A percentile compares a stretch with the other conserved stretches of the same genome.
These are phyloP conservation scores for Zygogramma bicolorata DNA, from an alignment of 2,888 invertebrate species.

Conservation along the genomic window DNA sequence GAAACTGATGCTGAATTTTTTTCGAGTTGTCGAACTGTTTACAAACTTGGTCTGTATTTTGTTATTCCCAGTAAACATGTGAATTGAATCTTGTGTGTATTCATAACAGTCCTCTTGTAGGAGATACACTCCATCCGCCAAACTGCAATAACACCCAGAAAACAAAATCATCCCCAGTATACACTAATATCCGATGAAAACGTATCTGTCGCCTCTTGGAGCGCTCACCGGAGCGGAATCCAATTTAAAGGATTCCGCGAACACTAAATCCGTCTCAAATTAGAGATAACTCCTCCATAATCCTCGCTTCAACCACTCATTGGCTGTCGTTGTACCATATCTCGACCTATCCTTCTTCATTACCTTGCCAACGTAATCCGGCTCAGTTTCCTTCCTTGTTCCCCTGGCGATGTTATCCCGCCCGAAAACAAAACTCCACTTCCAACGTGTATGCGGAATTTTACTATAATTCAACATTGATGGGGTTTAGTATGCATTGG, in stretches of 20 bases:
- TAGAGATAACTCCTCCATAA: slow-evolving; percentile 70
- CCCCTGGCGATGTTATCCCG: slow-evolving; percentile 49
- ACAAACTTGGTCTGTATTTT: too few species aligned
- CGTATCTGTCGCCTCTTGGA: slow-evolving; percentile 55
- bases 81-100: too few species aligned
- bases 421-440: slow-evolving; percentile 44
- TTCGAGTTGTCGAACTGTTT: too few species aligned
- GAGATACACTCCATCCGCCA: too few species aligned
- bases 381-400: slow-evolving; percentile 38
- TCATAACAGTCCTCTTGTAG: too few species aligned
- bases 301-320: slow-evolving; percentile 64
- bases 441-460: slow-evolving; percentile 32
- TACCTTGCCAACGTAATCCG: slow-evolving; percentile 52
- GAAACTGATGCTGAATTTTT: too few species aligned
- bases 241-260: slow-evolving; percentile 71
- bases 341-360: slow-evolving; percentile 62
- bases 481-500: slow-evolving; percentile 28
- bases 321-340: slow-evolving; percentile 63
- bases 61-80: too few species aligned
- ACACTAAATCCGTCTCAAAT: slow-evolving; percentile 71
- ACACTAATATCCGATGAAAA: slow-evolving; percentile 50
- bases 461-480: slow-evolving; percentile 28
- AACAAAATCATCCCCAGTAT: background rate
- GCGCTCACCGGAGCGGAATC: slow-evolving; percentile 59
- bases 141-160: background rate